These are phyloP conservation scores for Triops longicaudatus DNA, from an alignment of 1,140 invertebrate genomes.

Conservation along the genomic window DNA sequence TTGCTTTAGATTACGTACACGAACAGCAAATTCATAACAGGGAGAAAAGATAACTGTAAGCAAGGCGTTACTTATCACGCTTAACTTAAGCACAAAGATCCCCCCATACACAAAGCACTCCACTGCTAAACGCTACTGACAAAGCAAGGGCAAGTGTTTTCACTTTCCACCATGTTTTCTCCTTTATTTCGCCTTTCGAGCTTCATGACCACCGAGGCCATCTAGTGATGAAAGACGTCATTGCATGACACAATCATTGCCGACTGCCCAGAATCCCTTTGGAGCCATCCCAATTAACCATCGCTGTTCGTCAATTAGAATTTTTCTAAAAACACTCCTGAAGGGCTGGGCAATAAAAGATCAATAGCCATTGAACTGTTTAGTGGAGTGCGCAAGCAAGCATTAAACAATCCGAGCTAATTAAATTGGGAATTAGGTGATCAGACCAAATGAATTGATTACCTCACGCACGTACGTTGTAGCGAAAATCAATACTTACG, in stretches of 20 bases:
- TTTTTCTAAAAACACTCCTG: too few relatives aligned
- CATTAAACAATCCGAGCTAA: too few relatives aligned
- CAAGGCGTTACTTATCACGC: background rate
- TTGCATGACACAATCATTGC: background rate
- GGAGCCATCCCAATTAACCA: too few relatives aligned
- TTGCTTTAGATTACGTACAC: background rate
- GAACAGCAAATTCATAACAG: background rate
- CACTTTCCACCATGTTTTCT: background rate
- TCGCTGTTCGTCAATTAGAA: too few relatives aligned
- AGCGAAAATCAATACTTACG: too few relatives aligned
- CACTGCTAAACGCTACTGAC: background rate
- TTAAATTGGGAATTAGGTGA: too few relatives aligned
- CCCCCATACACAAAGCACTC: conserved; percentile 3
- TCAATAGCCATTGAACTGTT: too few relatives aligned
- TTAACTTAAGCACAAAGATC: background rate
- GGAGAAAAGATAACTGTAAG: background rate
- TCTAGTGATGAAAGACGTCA: background rate
- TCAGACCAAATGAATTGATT: too few relatives aligned
- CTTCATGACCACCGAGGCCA: background rate
- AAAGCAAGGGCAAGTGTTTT: conserved; percentile 15
- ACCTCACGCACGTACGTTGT: too few relatives aligned
- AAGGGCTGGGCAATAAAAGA: too few relatives aligned
- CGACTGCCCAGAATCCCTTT: background rate
- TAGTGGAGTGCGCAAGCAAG: too few relatives aligned
- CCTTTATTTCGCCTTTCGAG: background rate